These are phyloP conservation scores for Anguilla anguilla DNA, from an alignment of 2,797 vertebrate species.

Conservation along the genomic window DNA sequence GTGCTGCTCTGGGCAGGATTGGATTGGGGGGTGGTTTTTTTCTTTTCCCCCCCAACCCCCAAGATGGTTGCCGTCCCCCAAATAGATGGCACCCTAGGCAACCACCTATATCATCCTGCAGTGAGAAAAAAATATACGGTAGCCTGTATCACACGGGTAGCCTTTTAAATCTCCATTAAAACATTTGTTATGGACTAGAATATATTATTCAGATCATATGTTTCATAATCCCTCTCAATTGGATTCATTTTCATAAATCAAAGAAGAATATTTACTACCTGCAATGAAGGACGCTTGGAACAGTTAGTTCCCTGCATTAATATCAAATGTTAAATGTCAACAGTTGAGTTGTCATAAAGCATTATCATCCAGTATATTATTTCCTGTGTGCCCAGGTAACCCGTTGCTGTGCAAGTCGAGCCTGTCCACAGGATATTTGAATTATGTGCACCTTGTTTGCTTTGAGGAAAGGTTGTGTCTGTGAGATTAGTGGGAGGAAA, in stretches of 20 bases:
- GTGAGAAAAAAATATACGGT: neutral
- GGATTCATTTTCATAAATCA: constrained; percentile 5
- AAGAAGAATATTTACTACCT: neutral
- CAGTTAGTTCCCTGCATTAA: neutral
- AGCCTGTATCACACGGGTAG: too few species aligned
- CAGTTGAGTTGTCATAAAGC: neutral
- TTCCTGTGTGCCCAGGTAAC: neutral
- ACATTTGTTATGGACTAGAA: neutral
- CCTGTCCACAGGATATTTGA: constrained; percentile 35
- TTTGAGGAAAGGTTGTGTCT: neutral
- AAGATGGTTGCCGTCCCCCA: too few species aligned
- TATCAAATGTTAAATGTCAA: neutral
- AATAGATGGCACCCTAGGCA: too few species aligned
- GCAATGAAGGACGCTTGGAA: neutral
- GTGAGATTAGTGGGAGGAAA: neutral
- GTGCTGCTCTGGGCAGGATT: too few species aligned
- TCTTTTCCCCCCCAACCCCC: too few species aligned
- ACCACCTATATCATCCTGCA: neutral
- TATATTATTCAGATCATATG: neutral
- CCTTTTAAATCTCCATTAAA: neutral
- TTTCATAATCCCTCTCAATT: neutral
- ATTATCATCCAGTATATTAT: neutral
- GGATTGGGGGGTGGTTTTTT: too few species aligned
- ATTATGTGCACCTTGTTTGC: neutral
- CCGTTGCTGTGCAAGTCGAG: neutral